Evolutionary conservation across 92 coral and sea anemone genomes (phyloP).

Genomic region (Bergia sp.): DNA sequence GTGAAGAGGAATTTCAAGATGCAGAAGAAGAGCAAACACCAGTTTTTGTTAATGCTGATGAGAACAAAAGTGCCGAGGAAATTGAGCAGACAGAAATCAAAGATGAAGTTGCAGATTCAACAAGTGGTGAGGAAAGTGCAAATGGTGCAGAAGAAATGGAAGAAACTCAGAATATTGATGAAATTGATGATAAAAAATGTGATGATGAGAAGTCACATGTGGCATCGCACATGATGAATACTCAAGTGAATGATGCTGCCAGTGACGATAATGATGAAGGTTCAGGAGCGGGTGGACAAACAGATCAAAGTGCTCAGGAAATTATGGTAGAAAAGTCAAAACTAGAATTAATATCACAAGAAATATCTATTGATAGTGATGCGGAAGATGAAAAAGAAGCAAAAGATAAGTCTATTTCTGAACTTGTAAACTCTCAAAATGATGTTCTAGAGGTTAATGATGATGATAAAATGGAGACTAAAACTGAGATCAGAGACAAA

Average conservation of each 20-base stretch:
- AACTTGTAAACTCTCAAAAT: slow-evolving; percentile 28
- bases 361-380: neutral
- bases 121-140: neutral
- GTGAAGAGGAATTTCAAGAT: slow-evolving; percentile 31
- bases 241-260: slow-evolving; percentile 29
- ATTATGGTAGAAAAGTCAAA: neutral
- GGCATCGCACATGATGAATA: slow-evolving; percentile 22
- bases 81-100: neutral
- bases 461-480: neutral
- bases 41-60: neutral
- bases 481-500: neutral
- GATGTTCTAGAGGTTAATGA: slow-evolving; percentile 32
- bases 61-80: slow-evolving; percentile 3
- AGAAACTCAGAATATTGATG: neutral
- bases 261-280: slow-evolving; percentile 21
- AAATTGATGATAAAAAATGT: slow-evolving; percentile 4
- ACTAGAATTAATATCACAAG: neutral
- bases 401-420: slow-evolving; percentile 9
- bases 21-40: slow-evolving; percentile 25
- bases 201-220: slow-evolving; percentile 16
- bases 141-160: slow-evolving; percentile 36
- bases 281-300: neutral
- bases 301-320: neutral
- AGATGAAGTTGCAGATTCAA: neutral
- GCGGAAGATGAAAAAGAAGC: slow-evolving; percentile 17